phyloP scores from a whole-genome alignment of 35 echinoderm and acorn worm species.

The Acanthaster planci region DNA sequence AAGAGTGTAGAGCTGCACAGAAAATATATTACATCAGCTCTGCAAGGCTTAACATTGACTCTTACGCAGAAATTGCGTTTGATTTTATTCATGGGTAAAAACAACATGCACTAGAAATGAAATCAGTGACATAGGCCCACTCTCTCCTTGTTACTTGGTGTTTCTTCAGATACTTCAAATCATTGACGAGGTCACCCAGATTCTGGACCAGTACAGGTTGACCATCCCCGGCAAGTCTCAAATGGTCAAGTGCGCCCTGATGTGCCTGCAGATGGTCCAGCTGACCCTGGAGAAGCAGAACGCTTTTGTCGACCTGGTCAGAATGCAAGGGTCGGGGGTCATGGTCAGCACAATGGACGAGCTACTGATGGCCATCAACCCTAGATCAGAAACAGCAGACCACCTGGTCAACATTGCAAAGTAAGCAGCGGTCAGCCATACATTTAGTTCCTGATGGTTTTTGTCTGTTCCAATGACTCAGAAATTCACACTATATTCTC shows the following conservation, averaged over 20 bases:
- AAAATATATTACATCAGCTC: too few relatives aligned
- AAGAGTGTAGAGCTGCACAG: too few relatives aligned
- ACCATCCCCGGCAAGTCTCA: constrained; percentile 72
- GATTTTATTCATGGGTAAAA: too few relatives aligned
- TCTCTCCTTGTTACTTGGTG: neutral
- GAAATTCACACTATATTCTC: too few relatives aligned
- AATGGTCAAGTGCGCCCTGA: constrained; percentile 67
- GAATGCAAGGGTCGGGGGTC: constrained; percentile 74
- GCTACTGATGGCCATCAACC: constrained; percentile 90
- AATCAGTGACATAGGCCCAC: too few relatives aligned
- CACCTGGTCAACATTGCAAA: constrained; percentile 88
- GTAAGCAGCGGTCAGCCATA: constrained; percentile 29
- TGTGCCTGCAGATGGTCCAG: constrained; percentile 81
- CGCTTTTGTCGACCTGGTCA: constrained; percentile 77
- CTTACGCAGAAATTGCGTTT: too few relatives aligned
- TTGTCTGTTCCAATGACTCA: too few relatives aligned
- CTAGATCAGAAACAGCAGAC: constrained; percentile 75
- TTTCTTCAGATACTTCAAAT: constrained; percentile 68
- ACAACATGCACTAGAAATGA: too few relatives aligned
- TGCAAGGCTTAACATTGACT: too few relatives aligned
- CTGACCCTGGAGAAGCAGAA: constrained; percentile 82
- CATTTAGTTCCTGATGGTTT: too few relatives aligned
- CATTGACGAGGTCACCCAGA: constrained; percentile 59
- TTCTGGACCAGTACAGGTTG: constrained; percentile 58
- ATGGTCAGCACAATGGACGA: constrained; percentile 87